Conservation (phyloP, 2,113 vertebrate genomes). For the Microtus ochrogaster region DNA sequence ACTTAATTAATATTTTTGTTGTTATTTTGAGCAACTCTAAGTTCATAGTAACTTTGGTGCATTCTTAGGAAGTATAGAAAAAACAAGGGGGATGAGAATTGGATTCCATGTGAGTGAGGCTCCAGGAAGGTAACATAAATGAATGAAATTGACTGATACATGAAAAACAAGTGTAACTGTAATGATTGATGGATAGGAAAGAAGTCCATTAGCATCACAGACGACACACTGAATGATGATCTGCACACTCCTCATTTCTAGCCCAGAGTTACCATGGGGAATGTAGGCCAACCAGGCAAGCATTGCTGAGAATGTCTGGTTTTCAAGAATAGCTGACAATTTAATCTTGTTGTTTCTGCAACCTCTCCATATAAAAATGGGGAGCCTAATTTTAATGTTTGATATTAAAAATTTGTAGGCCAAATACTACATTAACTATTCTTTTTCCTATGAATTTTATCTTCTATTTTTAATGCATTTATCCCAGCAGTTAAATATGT, state of each 20-base stretch:
- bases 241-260: background rate
- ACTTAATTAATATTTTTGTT: background rate
- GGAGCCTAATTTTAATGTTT: background rate
- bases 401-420: background rate
- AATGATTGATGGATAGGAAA: slow-evolving; percentile 37
- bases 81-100: background rate
- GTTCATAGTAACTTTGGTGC: background rate
- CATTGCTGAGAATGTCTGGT: slow-evolving; percentile 1
- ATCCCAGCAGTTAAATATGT: slow-evolving; percentile 1
- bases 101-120: background rate
- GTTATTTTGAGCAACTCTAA: slow-evolving; percentile 28
- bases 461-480: slow-evolving; percentile 9
- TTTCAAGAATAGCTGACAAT: slow-evolving; percentile 36
- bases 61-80: background rate
- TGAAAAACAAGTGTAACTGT: background rate
- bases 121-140: slow-evolving; percentile 1
- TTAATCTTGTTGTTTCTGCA: slow-evolving; percentile 1
- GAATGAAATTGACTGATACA: background rate
- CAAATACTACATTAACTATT: slow-evolving; percentile 52
- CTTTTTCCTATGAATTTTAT: background rate
- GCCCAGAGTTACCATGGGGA: background rate
- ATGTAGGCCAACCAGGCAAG: background rate
- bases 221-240: slow-evolving; percentile 13
- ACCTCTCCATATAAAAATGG: background rate
- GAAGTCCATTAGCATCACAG: background rate